These are phyloP conservation scores for Drosophila takahashii DNA, from an alignment of 1,140 invertebrate species.

Conservation along the genomic window DNA sequence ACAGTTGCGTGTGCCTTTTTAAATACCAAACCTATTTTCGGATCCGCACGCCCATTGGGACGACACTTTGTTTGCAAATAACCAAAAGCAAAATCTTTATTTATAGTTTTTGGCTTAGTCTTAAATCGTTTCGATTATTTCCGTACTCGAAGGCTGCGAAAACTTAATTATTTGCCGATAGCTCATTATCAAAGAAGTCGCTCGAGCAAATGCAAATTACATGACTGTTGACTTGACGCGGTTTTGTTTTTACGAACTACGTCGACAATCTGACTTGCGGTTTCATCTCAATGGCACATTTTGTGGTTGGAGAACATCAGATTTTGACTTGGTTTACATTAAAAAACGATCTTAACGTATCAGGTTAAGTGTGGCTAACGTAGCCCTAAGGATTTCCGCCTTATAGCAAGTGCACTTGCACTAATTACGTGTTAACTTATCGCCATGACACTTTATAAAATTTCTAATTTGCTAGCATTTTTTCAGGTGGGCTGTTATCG, in stretches of 20 bases:
- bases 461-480: conserved; percentile 4
- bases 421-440: not conserved
- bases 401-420: not conserved
- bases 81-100: conserved; percentile 21
- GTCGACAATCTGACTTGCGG: conserved; percentile 24
- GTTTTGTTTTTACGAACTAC: conserved; percentile 28
- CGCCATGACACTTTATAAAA: not conserved
- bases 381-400: not conserved
- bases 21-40: conserved; percentile 17
- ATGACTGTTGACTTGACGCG: not conserved
- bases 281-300: conserved; percentile 16
- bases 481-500: not conserved
- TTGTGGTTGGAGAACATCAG: conserved; percentile 11
- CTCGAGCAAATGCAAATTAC: conserved; percentile 4
- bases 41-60: conserved; percentile 9
- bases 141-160: conserved; percentile 17
- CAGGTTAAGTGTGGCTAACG: not conserved
- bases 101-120: conserved; percentile 21
- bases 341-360: conserved; percentile 3
- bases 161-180: conserved; percentile 18
- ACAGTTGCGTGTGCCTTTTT: not conserved
- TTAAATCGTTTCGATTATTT: conserved; percentile 5
- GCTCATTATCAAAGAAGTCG: conserved; percentile 28
- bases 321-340: conserved; percentile 6
- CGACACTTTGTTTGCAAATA: not conserved